Percentiles rank a stretch among this genome's conserved stretches.
These are phyloP conservation scores for Malurus cyaneus DNA, from an alignment of 2,113 vertebrate genomes.

Conservation along the genomic window DNA sequence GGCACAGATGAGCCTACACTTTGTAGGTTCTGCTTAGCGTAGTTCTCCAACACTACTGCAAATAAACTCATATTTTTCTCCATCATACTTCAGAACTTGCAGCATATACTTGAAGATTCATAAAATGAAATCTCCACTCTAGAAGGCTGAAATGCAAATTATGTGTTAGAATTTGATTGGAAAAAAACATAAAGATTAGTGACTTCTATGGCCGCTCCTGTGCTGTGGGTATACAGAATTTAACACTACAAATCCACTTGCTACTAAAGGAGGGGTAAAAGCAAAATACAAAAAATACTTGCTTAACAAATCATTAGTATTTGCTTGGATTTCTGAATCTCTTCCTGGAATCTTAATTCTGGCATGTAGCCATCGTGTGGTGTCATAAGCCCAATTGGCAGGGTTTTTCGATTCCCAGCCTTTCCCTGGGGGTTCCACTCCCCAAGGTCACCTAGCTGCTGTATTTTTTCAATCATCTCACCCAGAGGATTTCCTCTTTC, in stretches of 20 bases:
- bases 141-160: background rate
- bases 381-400: background rate
- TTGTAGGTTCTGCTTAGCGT: background rate
- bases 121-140: background rate
- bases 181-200: background rate
- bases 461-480: background rate
- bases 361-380: rapidly evolving
- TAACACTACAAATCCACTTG: background rate
- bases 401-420: background rate
- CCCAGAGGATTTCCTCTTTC: background rate
- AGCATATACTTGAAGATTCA: background rate
- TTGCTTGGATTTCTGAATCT: background rate
- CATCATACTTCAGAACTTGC: background rate
- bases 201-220: background rate
- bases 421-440: background rate
- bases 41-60: background rate
- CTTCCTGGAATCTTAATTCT: background rate
- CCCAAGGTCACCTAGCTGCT: background rate
- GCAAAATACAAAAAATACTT: background rate
- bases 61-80: background rate
- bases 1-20: rapidly evolving
- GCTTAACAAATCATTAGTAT: background rate
- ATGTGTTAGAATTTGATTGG: background rate
- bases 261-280: background rate
- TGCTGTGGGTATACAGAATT: background rate